Conservation (phyloP, 2,113 vertebrate genomes). For the Cyprichromis sp. region DNA sequence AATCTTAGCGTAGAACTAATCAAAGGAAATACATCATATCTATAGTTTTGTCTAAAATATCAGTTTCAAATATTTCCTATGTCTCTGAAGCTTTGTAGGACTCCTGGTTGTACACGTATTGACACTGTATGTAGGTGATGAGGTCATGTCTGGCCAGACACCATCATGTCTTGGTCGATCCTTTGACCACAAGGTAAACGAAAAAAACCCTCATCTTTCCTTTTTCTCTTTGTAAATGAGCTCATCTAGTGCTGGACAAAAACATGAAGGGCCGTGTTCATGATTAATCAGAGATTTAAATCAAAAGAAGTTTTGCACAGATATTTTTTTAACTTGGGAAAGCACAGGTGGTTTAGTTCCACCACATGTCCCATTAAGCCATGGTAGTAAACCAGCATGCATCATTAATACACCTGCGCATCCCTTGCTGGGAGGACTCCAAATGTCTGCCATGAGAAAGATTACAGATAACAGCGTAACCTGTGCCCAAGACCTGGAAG, state of each 20-base stretch:
- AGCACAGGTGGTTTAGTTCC: neutral
- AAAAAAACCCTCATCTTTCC: accelerated
- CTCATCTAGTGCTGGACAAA: neutral
- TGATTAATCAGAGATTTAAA: neutral
- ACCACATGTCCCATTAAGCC: neutral
- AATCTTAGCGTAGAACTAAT: neutral
- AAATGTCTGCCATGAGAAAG: neutral
- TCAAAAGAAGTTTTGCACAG: neutral
- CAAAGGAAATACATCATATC: neutral
- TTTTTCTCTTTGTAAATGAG: neutral
- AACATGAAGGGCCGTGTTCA: neutral
- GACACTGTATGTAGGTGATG: neutral
- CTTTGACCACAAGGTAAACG: neutral
- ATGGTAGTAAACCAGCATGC: neutral
- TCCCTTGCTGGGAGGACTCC: neutral
- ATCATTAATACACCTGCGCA: neutral
- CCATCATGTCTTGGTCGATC: neutral
- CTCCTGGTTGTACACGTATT: neutral
- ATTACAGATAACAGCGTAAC: neutral
- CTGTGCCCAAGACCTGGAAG: neutral
- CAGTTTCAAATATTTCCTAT: neutral
- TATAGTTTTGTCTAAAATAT: neutral
- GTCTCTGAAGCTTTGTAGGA: neutral
- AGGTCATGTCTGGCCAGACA: neutral
- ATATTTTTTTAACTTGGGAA: neutral